Evolutionary conservation across 2,797 vertebrate species (phyloP).

Genomic region (Huso huso): DNA sequence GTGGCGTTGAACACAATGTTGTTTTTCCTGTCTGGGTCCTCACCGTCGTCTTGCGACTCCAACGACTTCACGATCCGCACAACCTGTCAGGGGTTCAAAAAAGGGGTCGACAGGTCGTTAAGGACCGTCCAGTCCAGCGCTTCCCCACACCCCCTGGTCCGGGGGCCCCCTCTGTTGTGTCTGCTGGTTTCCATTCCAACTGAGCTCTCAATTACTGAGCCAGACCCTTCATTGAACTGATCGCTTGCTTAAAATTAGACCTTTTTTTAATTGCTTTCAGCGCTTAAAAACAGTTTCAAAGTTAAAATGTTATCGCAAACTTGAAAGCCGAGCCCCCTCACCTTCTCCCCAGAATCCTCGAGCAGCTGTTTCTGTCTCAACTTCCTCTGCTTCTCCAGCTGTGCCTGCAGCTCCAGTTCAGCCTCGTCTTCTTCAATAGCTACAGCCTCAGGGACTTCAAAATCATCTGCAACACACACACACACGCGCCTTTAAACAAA

Average conservation of each 20-base stretch:
- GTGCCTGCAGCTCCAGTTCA: constrained; percentile 81
- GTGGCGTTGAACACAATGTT: constrained; percentile 87
- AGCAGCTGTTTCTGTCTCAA: constrained; percentile 70
- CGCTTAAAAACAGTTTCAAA: too few relatives aligned
- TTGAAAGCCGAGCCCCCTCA: constrained; percentile 17
- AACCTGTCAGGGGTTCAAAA: constrained; percentile 40
- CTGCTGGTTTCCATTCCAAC: too few relatives aligned
- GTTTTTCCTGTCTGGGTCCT: constrained; percentile 66
- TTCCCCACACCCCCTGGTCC: too few relatives aligned
- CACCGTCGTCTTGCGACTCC: constrained; percentile 35
- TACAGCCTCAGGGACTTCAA: constrained; percentile 32
- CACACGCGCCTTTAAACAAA: too few relatives aligned
- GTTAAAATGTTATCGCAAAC: too few relatives aligned
- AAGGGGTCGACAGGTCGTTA: neutral
- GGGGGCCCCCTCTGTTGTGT: too few relatives aligned
- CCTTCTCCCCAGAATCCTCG: constrained; percentile 75
- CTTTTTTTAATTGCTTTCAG: too few relatives aligned
- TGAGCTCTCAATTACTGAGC: too few relatives aligned
- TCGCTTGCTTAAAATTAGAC: too few relatives aligned
- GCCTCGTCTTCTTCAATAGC: constrained; percentile 79
- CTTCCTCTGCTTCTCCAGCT: constrained; percentile 81
- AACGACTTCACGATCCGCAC: constrained; percentile 55
- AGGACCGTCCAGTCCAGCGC: too few relatives aligned
- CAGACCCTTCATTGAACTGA: too few relatives aligned
- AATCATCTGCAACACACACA: constrained; percentile 38